Evolutionary conservation across 2,113 vertebrate genomes (phyloP).

Genomic region (Pimephales promelas): DNA sequence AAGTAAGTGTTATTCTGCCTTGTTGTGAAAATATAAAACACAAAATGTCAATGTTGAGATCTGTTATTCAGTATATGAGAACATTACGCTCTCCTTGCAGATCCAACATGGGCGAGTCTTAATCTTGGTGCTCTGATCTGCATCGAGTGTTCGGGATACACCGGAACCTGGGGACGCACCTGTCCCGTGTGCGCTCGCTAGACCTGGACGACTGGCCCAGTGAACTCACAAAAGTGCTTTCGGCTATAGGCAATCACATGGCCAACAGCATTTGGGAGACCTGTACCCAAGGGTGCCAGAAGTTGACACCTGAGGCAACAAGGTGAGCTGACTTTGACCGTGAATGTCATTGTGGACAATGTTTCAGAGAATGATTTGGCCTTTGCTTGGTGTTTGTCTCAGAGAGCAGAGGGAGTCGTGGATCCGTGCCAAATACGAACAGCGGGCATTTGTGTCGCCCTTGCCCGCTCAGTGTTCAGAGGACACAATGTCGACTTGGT

Average conservation of each 20-base stretch:
- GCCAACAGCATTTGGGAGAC: slow-evolving; percentile 95
- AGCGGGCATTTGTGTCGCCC: slow-evolving; percentile 85
- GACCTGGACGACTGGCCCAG: slow-evolving; percentile 95
- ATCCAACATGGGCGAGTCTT: slow-evolving; percentile 94
- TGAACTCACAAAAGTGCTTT: slow-evolving; percentile 91
- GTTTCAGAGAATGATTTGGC: background rate
- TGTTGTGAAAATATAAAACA: background rate
- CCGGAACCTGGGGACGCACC: slow-evolving; percentile 92
- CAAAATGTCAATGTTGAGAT: background rate
- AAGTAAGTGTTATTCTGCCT: slow-evolving; percentile 76
- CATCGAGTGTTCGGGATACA: slow-evolving; percentile 96
- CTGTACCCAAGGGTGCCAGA: slow-evolving; percentile 83
- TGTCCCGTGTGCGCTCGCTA: slow-evolving; percentile 93
- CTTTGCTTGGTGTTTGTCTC: slow-evolving; percentile 3
- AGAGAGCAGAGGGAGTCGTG: slow-evolving; percentile 93
- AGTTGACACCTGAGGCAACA: slow-evolving; percentile 84
- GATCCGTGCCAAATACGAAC: slow-evolving; percentile 95
- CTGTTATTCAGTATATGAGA: background rate
- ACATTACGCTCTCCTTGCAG: slow-evolving; percentile 63
- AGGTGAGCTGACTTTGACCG: slow-evolving; percentile 70
- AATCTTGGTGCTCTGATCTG: slow-evolving; percentile 95
- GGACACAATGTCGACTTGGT: slow-evolving; percentile 71
- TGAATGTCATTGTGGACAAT: background rate
- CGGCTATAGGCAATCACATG: slow-evolving; percentile 89
- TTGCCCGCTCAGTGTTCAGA: slow-evolving; percentile 67